Base-by-base conservation (phyloP, 92 coral and sea anemone genomes). In the Phenganax stokvisi region DNA sequence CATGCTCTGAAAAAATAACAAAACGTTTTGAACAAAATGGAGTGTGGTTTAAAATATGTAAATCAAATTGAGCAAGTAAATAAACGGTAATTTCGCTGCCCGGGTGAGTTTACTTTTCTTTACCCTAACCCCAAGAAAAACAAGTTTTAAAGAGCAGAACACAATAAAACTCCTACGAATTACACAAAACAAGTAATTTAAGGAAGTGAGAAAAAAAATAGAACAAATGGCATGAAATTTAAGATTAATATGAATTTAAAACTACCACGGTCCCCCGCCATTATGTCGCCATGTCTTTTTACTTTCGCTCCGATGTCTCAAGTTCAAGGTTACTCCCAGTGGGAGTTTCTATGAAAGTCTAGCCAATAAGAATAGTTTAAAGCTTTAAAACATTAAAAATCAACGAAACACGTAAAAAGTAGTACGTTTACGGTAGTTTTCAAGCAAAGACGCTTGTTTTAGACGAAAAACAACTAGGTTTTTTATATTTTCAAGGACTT, bases 231-330 rank as follows among this genome's bases (percentile, higher is more conserved):
- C 65, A 59, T 13, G 27, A 59, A 3, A 59, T 13, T 25, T 59
- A 13, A 59, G 3, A 59, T 25, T 59, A 59, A 25, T 25, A 59
- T 13, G 27, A 59, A 7, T 25, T 59, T 61, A 13, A 61, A 61
- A 61, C 12, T 61, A 61, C 67, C n/a, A 7, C 67, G 67, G 67
- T 28, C 27, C 9, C 17, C 53, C 30, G 54, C 52, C 70, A 20
- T 7, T 64, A 64, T 68, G 73, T 68, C 73, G 73, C 73, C 73
- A 68, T 68, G 73, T 10, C 73, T 30, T 68, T 68, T 30, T 37
- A 68, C 7, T 10, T 30, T 30, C 53, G 73, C 73, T 68, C 12
- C 54, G 3, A 3, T 68, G 31, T 68, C 13, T 53, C 12, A 68
- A 68, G 73, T 68, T 68, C 73, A 68, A 68, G 73, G 73, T 68